These are phyloP conservation scores for Sebastolobus altivelis DNA, from an alignment of 2,797 vertebrate genomes.

Conservation along the genomic window DNA sequence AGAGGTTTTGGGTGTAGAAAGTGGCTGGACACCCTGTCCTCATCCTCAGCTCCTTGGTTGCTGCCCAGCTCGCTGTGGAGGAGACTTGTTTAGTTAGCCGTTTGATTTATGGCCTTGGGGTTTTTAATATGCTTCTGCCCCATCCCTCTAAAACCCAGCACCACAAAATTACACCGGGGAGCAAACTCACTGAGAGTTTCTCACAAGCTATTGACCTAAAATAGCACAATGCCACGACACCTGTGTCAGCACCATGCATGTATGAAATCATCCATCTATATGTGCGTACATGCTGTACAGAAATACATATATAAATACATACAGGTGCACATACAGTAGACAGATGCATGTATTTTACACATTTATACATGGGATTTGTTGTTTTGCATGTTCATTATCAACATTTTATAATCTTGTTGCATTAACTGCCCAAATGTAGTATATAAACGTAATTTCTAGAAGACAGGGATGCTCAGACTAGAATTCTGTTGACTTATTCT, in stretches of 20 bases:
- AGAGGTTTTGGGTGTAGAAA: slow-evolving; percentile 62
- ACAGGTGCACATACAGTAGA: not conserved
- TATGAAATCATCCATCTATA: slow-evolving; percentile 34
- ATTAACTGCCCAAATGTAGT: not conserved
- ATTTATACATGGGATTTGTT: not conserved
- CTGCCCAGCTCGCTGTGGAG: slow-evolving; percentile 61
- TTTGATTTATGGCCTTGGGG: slow-evolving; percentile 76
- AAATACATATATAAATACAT: slow-evolving; percentile 5
- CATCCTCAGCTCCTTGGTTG: slow-evolving; percentile 61
- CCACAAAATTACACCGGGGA: slow-evolving; percentile 77
- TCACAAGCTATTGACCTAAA: slow-evolving; percentile 74
- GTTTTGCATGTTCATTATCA: not conserved
- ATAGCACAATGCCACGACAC: slow-evolving; percentile 75
- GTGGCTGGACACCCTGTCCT: slow-evolving; percentile 69
- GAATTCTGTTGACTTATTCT: slow-evolving; percentile 20
- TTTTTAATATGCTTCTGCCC: slow-evolving; percentile 75
- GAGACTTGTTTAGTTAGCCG: slow-evolving; percentile 72
- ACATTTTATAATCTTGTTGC: not conserved
- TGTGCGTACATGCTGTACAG: slow-evolving; percentile 3
- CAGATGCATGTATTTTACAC: not conserved
- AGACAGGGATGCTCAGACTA: slow-evolving; percentile 7
- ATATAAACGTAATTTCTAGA: not conserved
- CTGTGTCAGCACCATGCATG: slow-evolving; percentile 69
- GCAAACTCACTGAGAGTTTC: slow-evolving; percentile 61
- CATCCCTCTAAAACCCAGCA: slow-evolving; percentile 64